Evolutionary conservation across 2,888 invertebrate species (phyloP).

Genomic region (Tachina fera): DNA sequence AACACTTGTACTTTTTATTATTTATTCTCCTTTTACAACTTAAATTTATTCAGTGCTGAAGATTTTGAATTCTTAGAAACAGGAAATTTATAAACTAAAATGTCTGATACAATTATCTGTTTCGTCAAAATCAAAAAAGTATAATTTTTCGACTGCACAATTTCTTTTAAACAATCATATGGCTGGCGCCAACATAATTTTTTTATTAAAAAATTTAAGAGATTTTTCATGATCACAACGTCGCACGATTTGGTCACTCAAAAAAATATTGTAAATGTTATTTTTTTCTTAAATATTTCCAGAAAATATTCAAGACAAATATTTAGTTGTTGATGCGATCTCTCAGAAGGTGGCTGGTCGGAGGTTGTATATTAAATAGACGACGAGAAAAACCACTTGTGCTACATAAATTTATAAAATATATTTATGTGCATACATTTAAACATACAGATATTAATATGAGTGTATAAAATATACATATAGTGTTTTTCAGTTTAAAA

Average conservation of each 20-base stretch:
- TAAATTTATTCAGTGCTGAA: background rate
- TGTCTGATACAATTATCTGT: background rate
- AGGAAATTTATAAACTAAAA: background rate
- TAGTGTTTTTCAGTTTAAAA: background rate
- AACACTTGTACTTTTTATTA: no score
- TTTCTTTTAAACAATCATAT: background rate
- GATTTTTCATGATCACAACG: constrained; percentile 30
- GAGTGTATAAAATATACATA: background rate
- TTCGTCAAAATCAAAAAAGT: background rate
- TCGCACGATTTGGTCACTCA: constrained; percentile 10
- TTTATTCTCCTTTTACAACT: background rate
- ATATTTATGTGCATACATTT: background rate
- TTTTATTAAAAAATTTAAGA: background rate
- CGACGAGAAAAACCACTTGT: background rate
- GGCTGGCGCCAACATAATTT: constrained; percentile 22
- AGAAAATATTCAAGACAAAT: constrained; percentile 36
- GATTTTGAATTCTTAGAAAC: background rate
- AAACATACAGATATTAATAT: background rate
- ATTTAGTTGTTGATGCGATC: constrained; percentile 60
- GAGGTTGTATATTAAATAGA: background rate
- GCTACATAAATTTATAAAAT: background rate
- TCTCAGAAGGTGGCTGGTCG: constrained; percentile 31
- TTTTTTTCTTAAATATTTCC: constrained; percentile 48
- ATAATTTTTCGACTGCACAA: background rate
- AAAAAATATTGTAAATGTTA: constrained; percentile 39